These are phyloP conservation scores for Mormyrops boulengeri DNA, from an alignment of 2,797 vertebrate genomes.

Conservation along the genomic window DNA sequence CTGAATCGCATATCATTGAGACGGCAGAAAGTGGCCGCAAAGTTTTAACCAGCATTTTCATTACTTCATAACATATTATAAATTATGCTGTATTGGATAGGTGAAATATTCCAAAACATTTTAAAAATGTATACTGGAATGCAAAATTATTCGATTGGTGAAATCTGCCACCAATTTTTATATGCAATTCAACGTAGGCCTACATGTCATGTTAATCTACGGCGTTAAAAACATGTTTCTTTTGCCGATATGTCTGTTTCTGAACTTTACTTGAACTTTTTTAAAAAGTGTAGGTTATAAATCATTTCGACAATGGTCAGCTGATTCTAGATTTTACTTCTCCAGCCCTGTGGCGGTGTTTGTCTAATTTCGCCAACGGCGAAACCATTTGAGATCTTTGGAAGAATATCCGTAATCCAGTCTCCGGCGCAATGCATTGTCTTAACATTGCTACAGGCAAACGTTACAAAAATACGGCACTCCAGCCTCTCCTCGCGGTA, in stretches of 20 bases:
- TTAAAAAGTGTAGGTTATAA: constrained; percentile 71
- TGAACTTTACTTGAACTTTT: constrained; percentile 79
- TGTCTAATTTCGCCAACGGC: not conserved
- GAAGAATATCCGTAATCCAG: not conserved
- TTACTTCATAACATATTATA: not conserved
- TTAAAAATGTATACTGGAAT: not conserved
- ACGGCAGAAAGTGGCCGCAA: not conserved
- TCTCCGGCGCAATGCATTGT: not conserved
- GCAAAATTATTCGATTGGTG: not conserved
- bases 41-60: not conserved
- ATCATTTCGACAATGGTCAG: constrained; percentile 77
- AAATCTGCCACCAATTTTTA: not conserved
- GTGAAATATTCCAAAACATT: not conserved
- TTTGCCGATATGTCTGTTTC: constrained; percentile 64
- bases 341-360: not conserved
- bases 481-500: not conserved
- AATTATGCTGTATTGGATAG: not conserved
- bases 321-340: constrained; percentile 43
- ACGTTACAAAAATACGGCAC: not conserved
- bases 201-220: not conserved
- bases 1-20: not conserved
- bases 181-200: not conserved
- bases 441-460: not conserved
- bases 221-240: not conserved
- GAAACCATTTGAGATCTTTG: constrained; percentile 9